Evolutionary conservation across 2,888 invertebrate species (phyloP).

Genomic region (Saturnia japonica): DNA sequence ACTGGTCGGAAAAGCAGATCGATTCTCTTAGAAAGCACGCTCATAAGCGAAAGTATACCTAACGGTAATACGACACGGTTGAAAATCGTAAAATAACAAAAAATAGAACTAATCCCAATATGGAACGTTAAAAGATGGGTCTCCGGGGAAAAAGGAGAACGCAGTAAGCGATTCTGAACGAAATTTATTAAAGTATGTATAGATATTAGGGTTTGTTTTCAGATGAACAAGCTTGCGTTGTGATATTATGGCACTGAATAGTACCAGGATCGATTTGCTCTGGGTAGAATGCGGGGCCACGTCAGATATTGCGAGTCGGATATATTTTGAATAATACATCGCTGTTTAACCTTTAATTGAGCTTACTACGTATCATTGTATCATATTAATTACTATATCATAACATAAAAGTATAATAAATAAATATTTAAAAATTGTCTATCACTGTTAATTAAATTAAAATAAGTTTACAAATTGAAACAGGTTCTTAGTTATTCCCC

Average conservation of each 20-base stretch:
- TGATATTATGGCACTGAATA: conserved; percentile 44
- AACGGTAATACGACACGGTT: conserved; percentile 24
- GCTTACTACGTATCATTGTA: not conserved
- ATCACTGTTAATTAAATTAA: no score
- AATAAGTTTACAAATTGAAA: no score
- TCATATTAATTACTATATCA: not conserved
- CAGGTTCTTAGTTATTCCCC: no score
- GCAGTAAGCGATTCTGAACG: conserved; percentile 45
- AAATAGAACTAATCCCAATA: conserved; percentile 74
- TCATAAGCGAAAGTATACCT: conserved; percentile 33
- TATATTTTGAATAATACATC: conserved; percentile 16
- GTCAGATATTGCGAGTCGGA: conserved; percentile 54
- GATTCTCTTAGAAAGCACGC: conserved; percentile 69
- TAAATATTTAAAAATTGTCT: not conserved
- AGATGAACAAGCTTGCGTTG: conserved; percentile 38
- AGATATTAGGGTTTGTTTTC: conserved; percentile 38
- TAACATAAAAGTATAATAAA: not conserved
- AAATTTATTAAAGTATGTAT: conserved; percentile 22
- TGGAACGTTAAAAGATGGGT: conserved; percentile 78
- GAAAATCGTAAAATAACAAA: conserved; percentile 32
- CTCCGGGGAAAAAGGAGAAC: conserved; percentile 74
- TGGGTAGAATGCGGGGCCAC: conserved; percentile 59
- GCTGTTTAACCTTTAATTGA: not conserved
- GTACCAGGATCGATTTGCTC: conserved; percentile 74
- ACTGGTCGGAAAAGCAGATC: conserved; percentile 61